Percentiles rank a stretch among this genome's conserved stretches.
Evolutionary conservation across 2,797 vertebrate genomes (phyloP).

Genomic region (Cyclopterus lumpus): DNA sequence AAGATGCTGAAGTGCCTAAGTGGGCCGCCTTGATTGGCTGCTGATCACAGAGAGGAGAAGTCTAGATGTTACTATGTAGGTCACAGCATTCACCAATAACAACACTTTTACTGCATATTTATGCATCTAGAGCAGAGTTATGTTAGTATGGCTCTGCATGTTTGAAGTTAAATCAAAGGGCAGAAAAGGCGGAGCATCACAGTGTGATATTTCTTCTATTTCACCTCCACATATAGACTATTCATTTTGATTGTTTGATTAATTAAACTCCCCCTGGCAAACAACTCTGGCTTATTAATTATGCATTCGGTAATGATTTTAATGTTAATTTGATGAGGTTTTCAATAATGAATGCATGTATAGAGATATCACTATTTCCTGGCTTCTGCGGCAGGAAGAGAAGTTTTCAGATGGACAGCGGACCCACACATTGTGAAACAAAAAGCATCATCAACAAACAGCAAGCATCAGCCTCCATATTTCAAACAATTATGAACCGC

Average conservation of each 20-base stretch:
- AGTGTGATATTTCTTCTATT: conserved; percentile 18
- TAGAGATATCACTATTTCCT: conserved; percentile 22
- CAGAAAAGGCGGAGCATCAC: conserved; percentile 29
- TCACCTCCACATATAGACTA: conserved; percentile 57
- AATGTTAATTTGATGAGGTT: conserved; percentile 69
- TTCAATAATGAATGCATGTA: conserved; percentile 56
- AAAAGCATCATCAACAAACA: conserved; percentile 19
- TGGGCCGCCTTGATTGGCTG: conserved; percentile 72
- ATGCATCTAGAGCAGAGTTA: conserved; percentile 15
- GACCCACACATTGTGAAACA: conserved; percentile 11
- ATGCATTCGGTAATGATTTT: conserved; percentile 79
- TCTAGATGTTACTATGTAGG: conserved; percentile 77
- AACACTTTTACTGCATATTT: conserved; percentile 57
- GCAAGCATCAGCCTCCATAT: conserved; percentile 11
- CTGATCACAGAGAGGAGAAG: conserved; percentile 72
- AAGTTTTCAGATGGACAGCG: not conserved
- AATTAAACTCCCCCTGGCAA: conserved; percentile 80
- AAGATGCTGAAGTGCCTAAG: conserved; percentile 33
- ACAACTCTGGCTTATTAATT: conserved; percentile 76
- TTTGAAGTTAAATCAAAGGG: conserved; percentile 62
- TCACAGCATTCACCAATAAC: conserved; percentile 70
- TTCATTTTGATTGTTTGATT: conserved; percentile 78
- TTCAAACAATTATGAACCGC: conserved; percentile 13
- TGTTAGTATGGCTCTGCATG: conserved; percentile 6
- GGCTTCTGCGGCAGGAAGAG: conserved; percentile 18